Evolutionary conservation across 2,888 invertebrate genomes (phyloP), one percentile per base, ranked within the genome.

Genomic region (Branchipolynoe longqiensis): DNA sequence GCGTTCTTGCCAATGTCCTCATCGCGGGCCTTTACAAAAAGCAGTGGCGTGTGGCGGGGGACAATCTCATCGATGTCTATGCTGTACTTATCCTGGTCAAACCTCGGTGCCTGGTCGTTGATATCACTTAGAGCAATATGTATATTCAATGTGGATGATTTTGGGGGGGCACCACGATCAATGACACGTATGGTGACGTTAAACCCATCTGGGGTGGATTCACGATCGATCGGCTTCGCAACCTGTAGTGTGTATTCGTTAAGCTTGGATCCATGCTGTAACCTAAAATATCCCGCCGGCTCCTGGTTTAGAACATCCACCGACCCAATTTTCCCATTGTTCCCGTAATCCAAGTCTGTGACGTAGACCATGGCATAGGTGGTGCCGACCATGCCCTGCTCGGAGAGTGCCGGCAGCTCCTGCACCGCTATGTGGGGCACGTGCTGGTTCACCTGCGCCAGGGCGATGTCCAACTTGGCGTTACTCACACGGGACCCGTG

Each of bases 311-410:
- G 96, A 85, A 98, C 97, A 90, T 87, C 85, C 4, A 92, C 90
- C 8, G 85, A 83, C 1, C 78, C 83, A 73, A 98, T 96, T 92
- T 97, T 95, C 0, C 98, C 98, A 93, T 97, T 97, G 33, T 96
- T 95, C 0, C 98, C 98, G 62, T 95, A 94, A 93, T 99, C 99
- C 84, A 95, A 95, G 93, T 98, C 98, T 8, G 95, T 95, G 0
- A 97, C 97, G 86, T 96, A 96, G 0, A 98, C 96, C 84, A 98
- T 97, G 2, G 98, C 98, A 93, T 97, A 98, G 86, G 98, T 88
- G n/a, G 91, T 90, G n/a, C 91, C 96, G 0, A 96, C 96, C 89
- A 96, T 96, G 0, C 97, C 92, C 91, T 97, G 96, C 91, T 97
- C 97, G 4, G 96, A 95, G 84, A 98, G 95, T 90, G 96, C 96